phyloP scores from a whole-genome alignment of 2,888 invertebrate genomes.

The Embidobia sp. region DNA sequence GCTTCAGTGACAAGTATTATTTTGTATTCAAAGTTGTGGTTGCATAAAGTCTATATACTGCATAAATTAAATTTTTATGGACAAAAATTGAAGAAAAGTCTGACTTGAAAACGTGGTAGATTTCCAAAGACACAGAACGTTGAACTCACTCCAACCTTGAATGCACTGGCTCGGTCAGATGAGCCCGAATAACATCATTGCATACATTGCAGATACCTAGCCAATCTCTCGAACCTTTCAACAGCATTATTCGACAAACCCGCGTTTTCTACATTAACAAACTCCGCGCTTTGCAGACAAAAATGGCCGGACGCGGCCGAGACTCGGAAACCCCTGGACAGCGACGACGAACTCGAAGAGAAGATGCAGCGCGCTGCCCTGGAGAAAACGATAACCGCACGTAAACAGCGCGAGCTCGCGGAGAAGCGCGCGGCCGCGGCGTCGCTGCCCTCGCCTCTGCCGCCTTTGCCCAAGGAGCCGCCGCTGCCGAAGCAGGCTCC shows the following conservation, averaged over 20 bases:
- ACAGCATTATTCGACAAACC: conserved; percentile 60
- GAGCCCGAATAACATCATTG: conserved; percentile 2
- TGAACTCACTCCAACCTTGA: too few species aligned
- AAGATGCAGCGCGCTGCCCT: conserved; percentile 78
- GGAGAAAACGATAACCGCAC: conserved; percentile 77
- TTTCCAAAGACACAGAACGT: too few species aligned
- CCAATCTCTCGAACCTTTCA: conserved; percentile 70
- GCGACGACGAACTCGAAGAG: conserved; percentile 79
- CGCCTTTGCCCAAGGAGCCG: conserved; percentile 82
- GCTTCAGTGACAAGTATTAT: too few species aligned
- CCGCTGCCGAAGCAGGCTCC: conserved; percentile 74
- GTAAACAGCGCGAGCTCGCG: conserved; percentile 78
- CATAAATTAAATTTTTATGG: too few species aligned
- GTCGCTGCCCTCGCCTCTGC: conserved; percentile 69
- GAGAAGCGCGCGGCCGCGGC: conserved; percentile 75
- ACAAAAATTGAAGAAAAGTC: too few species aligned
- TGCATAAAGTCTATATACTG: too few species aligned
- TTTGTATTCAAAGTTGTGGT: too few species aligned
- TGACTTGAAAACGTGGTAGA: too few species aligned
- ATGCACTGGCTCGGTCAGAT: too few species aligned
- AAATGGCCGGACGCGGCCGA: conserved; percentile 82
- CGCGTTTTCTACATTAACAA: conserved; percentile 44
- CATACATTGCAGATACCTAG: conserved; percentile 58
- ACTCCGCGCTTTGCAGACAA: conserved; percentile 68
- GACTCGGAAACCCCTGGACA: conserved; percentile 81